A percentile compares a stretch with the other conserved stretches of the same genome.
These are phyloP conservation scores for Parauchenoglanis ngamensis DNA, from an alignment of 2,797 vertebrate genomes.

Conservation along the genomic window DNA sequence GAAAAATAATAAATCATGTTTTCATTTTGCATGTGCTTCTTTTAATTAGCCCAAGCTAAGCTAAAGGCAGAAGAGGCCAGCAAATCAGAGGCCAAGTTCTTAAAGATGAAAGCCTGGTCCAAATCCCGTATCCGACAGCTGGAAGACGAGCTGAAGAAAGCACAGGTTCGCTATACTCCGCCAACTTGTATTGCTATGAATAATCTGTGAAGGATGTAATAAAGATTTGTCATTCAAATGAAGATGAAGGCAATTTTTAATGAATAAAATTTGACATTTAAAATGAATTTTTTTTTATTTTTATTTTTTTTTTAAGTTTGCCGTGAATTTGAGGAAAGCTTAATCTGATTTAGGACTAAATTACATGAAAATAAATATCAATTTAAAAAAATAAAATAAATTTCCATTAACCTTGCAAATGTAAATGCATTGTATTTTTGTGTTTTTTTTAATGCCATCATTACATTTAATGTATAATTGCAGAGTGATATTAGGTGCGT, in stretches of 20 bases:
- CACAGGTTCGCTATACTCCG: slow-evolving; percentile 66
- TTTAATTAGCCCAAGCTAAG: slow-evolving; percentile 76
- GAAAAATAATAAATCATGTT: neutral
- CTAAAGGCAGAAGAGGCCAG: slow-evolving; percentile 83
- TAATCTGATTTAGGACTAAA: neutral
- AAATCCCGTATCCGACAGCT: slow-evolving; percentile 85
- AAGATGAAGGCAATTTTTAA: neutral
- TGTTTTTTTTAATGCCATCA: neutral
- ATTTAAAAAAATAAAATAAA: neutral
- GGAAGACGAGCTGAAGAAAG: slow-evolving; percentile 85
- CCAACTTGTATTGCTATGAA: neutral
- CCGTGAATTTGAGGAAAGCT: neutral
- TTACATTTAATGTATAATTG: neutral
- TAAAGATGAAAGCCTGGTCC: slow-evolving; percentile 92
- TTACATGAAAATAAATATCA: no score
- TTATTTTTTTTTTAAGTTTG: neutral
- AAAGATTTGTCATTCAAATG: neutral
- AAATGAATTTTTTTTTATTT: neutral
- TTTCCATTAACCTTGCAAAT: neutral
- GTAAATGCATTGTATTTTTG: neutral
- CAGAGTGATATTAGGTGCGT: neutral
- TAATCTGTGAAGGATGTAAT: neutral
- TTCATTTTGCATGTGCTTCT: neutral
- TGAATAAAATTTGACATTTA: neutral
- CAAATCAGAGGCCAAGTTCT: slow-evolving; percentile 87